These are phyloP conservation scores for Morpho deidamia DNA, from an alignment of 2,888 invertebrate genomes.

Conservation along the genomic window DNA sequence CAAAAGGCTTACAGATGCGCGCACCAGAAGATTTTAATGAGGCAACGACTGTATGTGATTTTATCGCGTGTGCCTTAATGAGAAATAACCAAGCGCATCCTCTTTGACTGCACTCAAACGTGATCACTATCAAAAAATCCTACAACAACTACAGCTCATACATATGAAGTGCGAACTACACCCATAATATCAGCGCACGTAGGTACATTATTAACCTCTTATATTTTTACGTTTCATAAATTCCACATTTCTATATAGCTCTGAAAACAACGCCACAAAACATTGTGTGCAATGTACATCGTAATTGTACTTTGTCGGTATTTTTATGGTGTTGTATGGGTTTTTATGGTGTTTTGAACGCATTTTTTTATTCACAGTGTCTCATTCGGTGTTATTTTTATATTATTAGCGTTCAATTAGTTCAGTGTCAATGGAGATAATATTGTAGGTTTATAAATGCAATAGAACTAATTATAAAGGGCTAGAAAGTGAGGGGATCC, in stretches of 20 bases:
- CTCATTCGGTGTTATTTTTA: conserved; percentile 6
- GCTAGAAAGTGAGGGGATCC: conserved; percentile 54
- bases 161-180: conserved; percentile 21
- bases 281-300: conserved; percentile 24
- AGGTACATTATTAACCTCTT: conserved; percentile 29
- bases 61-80: conserved; percentile 75
- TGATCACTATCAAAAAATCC: conserved; percentile 52
- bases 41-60: conserved; percentile 77
- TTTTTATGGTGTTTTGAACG: conserved; percentile 10
- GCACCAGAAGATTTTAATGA: conserved; percentile 79
- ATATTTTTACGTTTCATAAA: conserved; percentile 31
- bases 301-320: conserved; percentile 24
- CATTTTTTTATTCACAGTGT: conserved; percentile 6
- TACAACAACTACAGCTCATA: conserved; percentile 39
- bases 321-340: conserved; percentile 24
- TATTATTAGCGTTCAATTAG: conserved; percentile 8
- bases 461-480: conserved; percentile 67
- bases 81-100: conserved; percentile 77
- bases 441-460: conserved; percentile 52
- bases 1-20: conserved; percentile 78
- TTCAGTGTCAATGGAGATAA: conserved; percentile 33
- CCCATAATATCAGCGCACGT: conserved; percentile 24
- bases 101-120: conserved; percentile 63
- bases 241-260: conserved; percentile 26
- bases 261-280: conserved; percentile 22